Evolutionary conservation across 2,797 vertebrate species (phyloP), one percentile per base, ranked within the genome.

Genomic region (Microctenopoma steveboyesi): DNA sequence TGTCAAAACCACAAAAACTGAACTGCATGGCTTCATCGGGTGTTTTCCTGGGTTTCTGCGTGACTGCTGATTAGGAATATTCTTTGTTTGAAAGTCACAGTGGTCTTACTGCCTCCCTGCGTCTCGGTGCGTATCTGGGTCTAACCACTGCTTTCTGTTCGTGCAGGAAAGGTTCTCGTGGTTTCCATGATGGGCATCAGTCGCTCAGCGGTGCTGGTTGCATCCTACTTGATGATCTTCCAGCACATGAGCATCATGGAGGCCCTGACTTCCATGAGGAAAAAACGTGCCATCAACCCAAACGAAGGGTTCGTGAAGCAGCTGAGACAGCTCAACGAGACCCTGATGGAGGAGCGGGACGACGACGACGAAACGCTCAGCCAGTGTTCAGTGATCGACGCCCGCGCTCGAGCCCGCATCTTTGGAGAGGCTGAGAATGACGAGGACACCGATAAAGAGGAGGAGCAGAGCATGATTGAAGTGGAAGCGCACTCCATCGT

Each of bases 131-230:
- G 5, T 37, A 37, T 37, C 37, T 37, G 7, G 37, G 37, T 37
- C 37, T 30, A 3, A 30, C 5, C 28, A 4, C 28, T 30, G 5
- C 5, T 30, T 30, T 30, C 28, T 30, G 11, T 64, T 60, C 51
- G 7, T 74, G 3, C 74, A 99, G 98, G 98, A 49, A 99, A 97
- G 82, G 95, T 98, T 60, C 92, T 98, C 35, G 97, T 99, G 81
- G 95, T 94, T 74, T 99, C 98, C n/a, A 96, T 99, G 91, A 99
- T 99, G 98, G 98, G 98, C 3, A 60, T 94, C 47, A 99, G 98
- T 58, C 95, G 98, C 46, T 94, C 98, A 0, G 97, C 98, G 0
- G 90, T 95, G 70, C 91, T 99, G 55, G 96, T 99, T 55, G 95
- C 93, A 0, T 96, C 96, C 74, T 99, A 99, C 87, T 92, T 99